Evolutionary conservation across 2,888 invertebrate species (phyloP), one percentile per base, ranked within the genome.

Genomic region (Stegana nigrithorax): DNA sequence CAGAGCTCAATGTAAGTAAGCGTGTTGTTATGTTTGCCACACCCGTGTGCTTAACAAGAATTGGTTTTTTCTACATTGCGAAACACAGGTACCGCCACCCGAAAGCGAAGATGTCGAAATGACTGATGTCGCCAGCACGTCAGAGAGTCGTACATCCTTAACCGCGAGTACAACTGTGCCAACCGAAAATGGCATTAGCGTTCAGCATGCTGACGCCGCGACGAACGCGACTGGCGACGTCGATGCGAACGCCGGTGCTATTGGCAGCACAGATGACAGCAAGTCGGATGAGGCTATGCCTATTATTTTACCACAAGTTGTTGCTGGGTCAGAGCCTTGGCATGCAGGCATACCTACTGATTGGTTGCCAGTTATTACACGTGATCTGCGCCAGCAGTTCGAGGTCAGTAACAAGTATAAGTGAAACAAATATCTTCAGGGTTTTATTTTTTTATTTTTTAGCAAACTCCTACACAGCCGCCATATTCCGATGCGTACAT

Each of bases 401-500:
- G 77, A 80, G 71, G 82, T 82, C 57, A 6, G 51, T 29, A 0
- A 23, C 19, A 89, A 23, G 27, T 47, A 51, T 58, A 23, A 57
- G n/a, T 56, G 25, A 42, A 56, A 56, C 19, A 29, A 21, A 32
- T 27, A 36, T 5, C 59, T 62, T 23, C 14, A 8, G 19, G 10
- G 36, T 8, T 45, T 1, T 36, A 25, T 29, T 23, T 50, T 23
- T 7, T 23, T 27, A 21, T 21, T 14, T 60, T 68, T 23, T 59
- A 82, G 78, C 67, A 72, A 56, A 65, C 60, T 19, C 69, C 67
- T 12, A 70, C 86, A 4, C 88, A 87, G 74, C 82, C 87, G 1
- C 90, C 92, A 26, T 92, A 92, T 84, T 96, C 96, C 81, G 96
- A 97, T 86, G 95, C 94, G 0, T 97, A 97, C 84, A 87, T 96